Base-by-base conservation (phyloP, 2,113 vertebrate species). In the Sinocyclocheilus rhinocerous region DNA sequence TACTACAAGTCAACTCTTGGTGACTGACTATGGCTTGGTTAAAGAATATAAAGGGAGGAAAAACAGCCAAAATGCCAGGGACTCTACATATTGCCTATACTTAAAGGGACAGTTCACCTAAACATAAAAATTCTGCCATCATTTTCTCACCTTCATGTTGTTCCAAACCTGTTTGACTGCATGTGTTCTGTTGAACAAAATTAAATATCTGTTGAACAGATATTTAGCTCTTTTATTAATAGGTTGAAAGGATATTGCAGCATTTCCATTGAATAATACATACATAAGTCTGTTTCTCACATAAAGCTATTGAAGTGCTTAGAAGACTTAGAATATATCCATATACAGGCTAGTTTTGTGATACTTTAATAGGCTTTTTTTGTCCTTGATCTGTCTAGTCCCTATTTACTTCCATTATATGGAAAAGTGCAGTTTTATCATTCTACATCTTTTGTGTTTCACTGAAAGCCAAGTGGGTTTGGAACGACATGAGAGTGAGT, bases 21-120 rank as follows among this genome's bases (percentile, higher is more conserved):
- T 48, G 45, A 12, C 33, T 10, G 18, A 8, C 39, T 55, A 16
- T 55, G 9, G 15, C 4, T 65, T 67, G 8, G 61, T 29, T 65
- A 72, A 82, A 65, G 69, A 22, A 9, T n/a, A 69, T 87, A 42
- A 69, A 65, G 29, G 57, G n/a, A 61, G 22, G 70, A 77, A 50
- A 69, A 48, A 48, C 42, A 10, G 42, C 9, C 42, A 10, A 45
- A 45, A 45, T 45, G 42, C 9, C 42, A 48, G 45, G 45, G 45
- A 48, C 10, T 48, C 29, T 33, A 12, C 65, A 8, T 8, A 8
- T 67, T 33, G 26, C 29, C 13, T 67, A 16, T 29, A 67, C 15
- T 18, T 18, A 18, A 69, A 69, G 15, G 26, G 6, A 33, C 65
- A 18, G 65, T 69, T 4, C 29, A 33, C 29, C 24, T 65, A 15